Evolutionary conservation across 2,113 vertebrate species (phyloP), one percentile per base, ranked within the genome.

Genomic region (Elachura formosa): DNA sequence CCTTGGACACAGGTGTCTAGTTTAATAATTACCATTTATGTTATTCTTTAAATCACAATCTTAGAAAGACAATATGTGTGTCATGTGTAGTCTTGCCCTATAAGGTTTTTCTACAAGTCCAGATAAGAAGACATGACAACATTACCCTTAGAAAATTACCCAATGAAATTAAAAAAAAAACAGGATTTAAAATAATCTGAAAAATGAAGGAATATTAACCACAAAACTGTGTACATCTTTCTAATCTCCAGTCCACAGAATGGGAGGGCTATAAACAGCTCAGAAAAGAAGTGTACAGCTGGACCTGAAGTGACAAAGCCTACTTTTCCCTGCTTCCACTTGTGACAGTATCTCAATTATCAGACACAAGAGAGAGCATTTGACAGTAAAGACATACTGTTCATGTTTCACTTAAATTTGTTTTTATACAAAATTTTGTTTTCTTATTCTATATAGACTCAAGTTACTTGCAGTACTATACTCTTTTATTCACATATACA

Each of bases 81-180:
- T 7, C 41, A 46, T 0, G 0, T 11, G 18, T 12, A 46, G 4
- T 20, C 11, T 7, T 67, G 34, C 24, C 17, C 21, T 46, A 3
- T 4, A 17, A 54, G 8, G 14, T 17, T 77, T 77, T 80, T 10
- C 12, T 23, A 68, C 45, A 67, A 62, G 43, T 77, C 21, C 56
- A n/a, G 19, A 43, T 55, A 3, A 71, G 45, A 74, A 69, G 38
- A 51, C 1, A 0, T 23, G 36, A 38, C 18, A 40, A 7, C n/a
- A 20, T 26, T 6, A 41, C 21, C 7, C 28, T 69, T 11, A 67
- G 17, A 87, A 90, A 78, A 61, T 31, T 6, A 40, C 24, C 31
- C 10, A 69, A 9, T 25, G 38, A 54, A 63, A 56, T n/a, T 17
- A 33, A 7, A 49, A 62, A 49, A 62, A 87, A 15, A 2, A 68